Conservation (phyloP, 2,113 vertebrate genomes). For the Oncorhynchus gorbuscha region DNA sequence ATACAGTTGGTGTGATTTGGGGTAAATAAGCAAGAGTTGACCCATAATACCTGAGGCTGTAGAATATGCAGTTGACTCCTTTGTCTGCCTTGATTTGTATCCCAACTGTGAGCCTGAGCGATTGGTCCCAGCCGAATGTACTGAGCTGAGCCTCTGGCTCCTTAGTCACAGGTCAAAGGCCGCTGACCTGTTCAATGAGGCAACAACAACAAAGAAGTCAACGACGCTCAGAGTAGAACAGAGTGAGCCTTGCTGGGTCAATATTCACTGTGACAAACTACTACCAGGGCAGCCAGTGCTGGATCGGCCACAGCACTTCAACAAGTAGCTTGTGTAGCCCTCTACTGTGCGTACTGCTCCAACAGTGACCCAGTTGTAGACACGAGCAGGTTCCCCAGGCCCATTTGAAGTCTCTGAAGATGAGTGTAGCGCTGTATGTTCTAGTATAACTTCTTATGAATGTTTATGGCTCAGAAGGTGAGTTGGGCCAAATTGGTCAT, state of each 20-base stretch:
- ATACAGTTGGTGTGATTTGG: neutral
- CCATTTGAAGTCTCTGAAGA: constrained; percentile 32
- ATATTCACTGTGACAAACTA: constrained; percentile 37
- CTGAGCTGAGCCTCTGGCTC: neutral
- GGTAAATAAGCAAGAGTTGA: neutral
- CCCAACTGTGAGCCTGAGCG: constrained; percentile 5
- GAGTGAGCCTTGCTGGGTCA: constrained; percentile 42
- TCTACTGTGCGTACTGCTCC: neutral
- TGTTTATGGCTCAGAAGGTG: constrained; percentile 57
- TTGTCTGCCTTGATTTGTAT: constrained; percentile 11
- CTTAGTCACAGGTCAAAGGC: neutral
- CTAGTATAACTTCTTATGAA: constrained; percentile 59
- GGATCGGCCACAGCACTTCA: neutral
- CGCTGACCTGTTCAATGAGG: neutral
- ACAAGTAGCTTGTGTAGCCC: neutral
- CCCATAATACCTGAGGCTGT: neutral
- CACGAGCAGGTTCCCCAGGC: neutral
- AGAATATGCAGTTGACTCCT: neutral
- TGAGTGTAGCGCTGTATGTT: constrained; percentile 47
- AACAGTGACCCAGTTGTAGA: neutral
- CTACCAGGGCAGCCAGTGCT: too few species aligned
- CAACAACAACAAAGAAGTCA: neutral
- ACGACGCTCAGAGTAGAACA: constrained; percentile 39
- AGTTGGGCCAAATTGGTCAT: constrained; percentile 67
- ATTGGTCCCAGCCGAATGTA: constrained; percentile 10